These are phyloP conservation scores for Orthonevra nobilis DNA, from an alignment of 2,888 invertebrate genomes.

Conservation along the genomic window DNA sequence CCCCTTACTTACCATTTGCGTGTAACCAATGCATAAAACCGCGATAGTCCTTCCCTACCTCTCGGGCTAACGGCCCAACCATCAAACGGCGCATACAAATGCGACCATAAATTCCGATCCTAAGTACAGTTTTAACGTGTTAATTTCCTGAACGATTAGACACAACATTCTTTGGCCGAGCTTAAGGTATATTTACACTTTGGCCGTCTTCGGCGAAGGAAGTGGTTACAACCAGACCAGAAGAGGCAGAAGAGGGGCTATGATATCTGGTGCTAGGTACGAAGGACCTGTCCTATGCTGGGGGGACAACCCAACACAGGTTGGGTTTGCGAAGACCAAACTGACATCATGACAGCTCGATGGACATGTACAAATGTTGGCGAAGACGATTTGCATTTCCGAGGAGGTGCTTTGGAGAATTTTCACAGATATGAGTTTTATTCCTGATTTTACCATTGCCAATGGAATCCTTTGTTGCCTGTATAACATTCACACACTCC, in stretches of 20 bases:
- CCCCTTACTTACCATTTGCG: constrained; percentile 47
- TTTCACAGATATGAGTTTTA: constrained; percentile 51
- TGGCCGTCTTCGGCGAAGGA: constrained; percentile 45
- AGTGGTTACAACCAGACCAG: too few relatives aligned
- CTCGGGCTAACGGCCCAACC: not conserved
- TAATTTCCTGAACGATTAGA: constrained; percentile 73
- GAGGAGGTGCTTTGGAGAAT: constrained; percentile 4
- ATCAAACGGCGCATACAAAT: constrained; percentile 56
- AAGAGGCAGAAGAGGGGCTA: not conserved
- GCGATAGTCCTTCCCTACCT: constrained; percentile 8
- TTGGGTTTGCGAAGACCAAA: constrained; percentile 41
- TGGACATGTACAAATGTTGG: constrained; percentile 42
- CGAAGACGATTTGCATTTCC: constrained; percentile 58
- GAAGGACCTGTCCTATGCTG: constrained; percentile 41
- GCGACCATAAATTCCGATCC: constrained; percentile 71
- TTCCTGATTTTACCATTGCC: constrained; percentile 60
- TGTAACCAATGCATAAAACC: constrained; percentile 61
- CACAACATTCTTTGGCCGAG: constrained; percentile 67
- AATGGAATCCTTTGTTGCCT: constrained; percentile 30
- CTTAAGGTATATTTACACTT: constrained; percentile 69
- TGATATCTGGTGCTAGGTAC: constrained; percentile 44
- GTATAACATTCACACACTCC: not conserved
- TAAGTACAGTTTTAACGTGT: constrained; percentile 72
- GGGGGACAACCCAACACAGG: constrained; percentile 24
- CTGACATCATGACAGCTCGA: constrained; percentile 61